These are phyloP conservation scores for Drosophila lacteicornis DNA, from an alignment of 1,140 invertebrate genomes.

Conservation along the genomic window DNA sequence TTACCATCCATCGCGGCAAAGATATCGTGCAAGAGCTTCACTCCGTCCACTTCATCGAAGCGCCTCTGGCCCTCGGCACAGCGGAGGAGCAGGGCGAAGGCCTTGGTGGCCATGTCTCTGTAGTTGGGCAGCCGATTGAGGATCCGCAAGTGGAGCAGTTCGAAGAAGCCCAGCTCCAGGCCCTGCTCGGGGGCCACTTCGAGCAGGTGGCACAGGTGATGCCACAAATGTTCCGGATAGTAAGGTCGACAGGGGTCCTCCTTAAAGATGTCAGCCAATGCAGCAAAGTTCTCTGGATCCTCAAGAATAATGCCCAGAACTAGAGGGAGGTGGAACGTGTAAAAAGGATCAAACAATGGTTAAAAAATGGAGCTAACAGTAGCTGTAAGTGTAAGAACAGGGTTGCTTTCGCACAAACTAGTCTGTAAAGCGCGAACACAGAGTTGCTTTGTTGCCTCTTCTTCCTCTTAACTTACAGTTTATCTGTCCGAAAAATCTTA, in stretches of 20 bases:
- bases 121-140: conserved; percentile 41
- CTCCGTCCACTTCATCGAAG: conserved; percentile 65
- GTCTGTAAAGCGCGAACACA: too few relatives aligned
- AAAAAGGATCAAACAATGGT: too few relatives aligned
- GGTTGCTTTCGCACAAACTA: too few relatives aligned
- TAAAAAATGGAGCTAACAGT: too few relatives aligned
- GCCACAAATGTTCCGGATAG: conserved; percentile 62
- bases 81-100: conserved; percentile 70
- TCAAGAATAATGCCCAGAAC: conserved; percentile 52
- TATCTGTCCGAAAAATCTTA: background rate
- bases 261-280: conserved; percentile 51
- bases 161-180: conserved; percentile 68
- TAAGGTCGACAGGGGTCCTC: conserved; percentile 56
- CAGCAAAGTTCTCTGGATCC: conserved; percentile 42
- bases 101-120: conserved; percentile 62
- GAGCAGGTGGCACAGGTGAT: conserved; percentile 67
- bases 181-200: conserved; percentile 60
- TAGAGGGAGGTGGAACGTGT: background rate
- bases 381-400: too few relatives aligned
- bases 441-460: too few relatives aligned
- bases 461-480: too few relatives aligned
- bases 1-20: conserved; percentile 8
- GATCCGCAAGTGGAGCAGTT: conserved; percentile 60
- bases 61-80: conserved; percentile 66
- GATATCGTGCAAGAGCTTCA: conserved; percentile 55